Evolutionary conservation across 2,888 invertebrate species (phyloP).

Genomic region (Melanostoma scalare): DNA sequence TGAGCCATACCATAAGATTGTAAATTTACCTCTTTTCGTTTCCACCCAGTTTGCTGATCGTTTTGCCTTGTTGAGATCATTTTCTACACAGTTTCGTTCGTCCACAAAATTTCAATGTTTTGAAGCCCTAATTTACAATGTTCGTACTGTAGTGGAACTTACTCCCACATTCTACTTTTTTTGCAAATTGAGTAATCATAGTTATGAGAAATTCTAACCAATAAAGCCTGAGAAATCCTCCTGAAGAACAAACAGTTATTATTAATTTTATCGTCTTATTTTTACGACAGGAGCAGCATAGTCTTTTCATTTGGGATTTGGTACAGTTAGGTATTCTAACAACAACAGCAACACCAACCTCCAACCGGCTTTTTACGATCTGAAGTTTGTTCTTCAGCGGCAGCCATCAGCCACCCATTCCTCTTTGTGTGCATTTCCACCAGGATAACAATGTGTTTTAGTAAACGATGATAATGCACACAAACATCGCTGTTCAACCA

Average conservation of each 20-base stretch:
- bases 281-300: conserved; percentile 35
- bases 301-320: conserved; percentile 59
- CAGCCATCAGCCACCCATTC: not conserved
- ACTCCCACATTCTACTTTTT: too few relatives aligned
- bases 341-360: not conserved
- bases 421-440: conserved; percentile 49
- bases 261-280: conserved; percentile 64
- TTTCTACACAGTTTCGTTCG: too few relatives aligned
- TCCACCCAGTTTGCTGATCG: too few relatives aligned
- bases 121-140: too few relatives aligned
- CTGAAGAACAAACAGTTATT: conserved; percentile 68
- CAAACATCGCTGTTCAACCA: conserved; percentile 63
- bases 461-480: conserved; percentile 70
- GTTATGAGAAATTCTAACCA: conserved; percentile 24
- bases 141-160: too few relatives aligned
- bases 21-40: too few relatives aligned
- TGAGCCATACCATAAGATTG: too few relatives aligned
- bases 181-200: too few relatives aligned
- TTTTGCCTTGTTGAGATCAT: too few relatives aligned
- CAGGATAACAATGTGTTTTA: conserved; percentile 69
- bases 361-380: conserved; percentile 29
- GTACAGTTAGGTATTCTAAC: conserved; percentile 8
- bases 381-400: conserved; percentile 18
- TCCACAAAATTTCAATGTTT: too few relatives aligned
- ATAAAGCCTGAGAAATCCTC: conserved; percentile 60